Percentiles rank a stretch among this genome's conserved stretches.
Evolutionary conservation across 2,113 vertebrate genomes (phyloP).

Genomic region (Apeltes quadracus): DNA sequence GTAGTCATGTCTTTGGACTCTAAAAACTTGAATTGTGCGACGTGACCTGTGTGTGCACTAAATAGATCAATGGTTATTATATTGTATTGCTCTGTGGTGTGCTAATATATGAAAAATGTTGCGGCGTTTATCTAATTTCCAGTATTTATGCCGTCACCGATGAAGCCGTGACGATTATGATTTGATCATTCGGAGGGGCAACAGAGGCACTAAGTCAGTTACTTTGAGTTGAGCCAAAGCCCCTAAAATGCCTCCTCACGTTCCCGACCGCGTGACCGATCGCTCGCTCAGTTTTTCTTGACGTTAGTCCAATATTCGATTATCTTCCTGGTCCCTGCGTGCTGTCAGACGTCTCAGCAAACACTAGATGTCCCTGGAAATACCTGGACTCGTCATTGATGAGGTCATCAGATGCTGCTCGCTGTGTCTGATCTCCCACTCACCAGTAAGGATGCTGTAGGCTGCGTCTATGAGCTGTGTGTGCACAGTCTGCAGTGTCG

Average conservation of each 20-base stretch:
- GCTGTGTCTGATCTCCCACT: conserved; percentile 33
- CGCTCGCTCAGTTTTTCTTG: conserved; percentile 1
- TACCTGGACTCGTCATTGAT: conserved; percentile 13
- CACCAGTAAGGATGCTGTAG: conserved; percentile 24
- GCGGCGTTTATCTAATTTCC: background rate
- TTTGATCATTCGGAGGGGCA: background rate
- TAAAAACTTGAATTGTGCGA: background rate
- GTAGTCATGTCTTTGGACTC: background rate
- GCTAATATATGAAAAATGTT: background rate
- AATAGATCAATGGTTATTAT: background rate
- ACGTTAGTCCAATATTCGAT: conserved; percentile 25
- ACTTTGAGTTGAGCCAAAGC: background rate
- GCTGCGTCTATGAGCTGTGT: conserved; percentile 23
- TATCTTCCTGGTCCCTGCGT: conserved; percentile 7
- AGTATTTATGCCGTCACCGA: background rate
- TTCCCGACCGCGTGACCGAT: background rate
- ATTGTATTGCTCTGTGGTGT: background rate
- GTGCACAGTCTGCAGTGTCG: conserved; percentile 21
- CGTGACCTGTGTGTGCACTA: background rate
- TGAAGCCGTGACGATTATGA: background rate
- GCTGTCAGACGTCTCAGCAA: conserved; percentile 23
- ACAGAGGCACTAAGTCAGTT: background rate
- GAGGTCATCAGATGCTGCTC: conserved; percentile 28
- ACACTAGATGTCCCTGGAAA: conserved; percentile 20
- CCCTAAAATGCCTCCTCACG: background rate